These are phyloP conservation scores for Acronicta leporina DNA, from an alignment of 2,888 invertebrate genomes.

Conservation along the genomic window DNA sequence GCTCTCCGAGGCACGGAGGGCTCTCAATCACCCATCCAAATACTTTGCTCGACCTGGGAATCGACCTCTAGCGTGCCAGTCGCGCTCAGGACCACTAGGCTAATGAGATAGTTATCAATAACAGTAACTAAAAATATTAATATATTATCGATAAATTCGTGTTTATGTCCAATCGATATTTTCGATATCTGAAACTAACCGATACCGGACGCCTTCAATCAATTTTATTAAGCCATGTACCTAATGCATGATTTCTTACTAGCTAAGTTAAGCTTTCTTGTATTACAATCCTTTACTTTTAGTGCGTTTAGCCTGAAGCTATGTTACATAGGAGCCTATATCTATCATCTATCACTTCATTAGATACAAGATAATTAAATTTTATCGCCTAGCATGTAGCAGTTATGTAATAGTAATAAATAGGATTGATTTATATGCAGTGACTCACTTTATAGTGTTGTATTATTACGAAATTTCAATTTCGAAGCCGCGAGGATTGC, in stretches of 20 bases:
- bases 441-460: constrained; percentile 14
- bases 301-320: constrained; percentile 21
- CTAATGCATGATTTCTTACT: too few relatives aligned
- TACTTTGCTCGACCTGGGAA: too few relatives aligned
- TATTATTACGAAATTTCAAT: constrained; percentile 27
- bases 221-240: too few relatives aligned
- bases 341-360: constrained; percentile 17
- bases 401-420: constrained; percentile 38
- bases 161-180: too few relatives aligned
- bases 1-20: too few relatives aligned
- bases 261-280: constrained; percentile 4
- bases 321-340: constrained; percentile 31
- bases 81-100: too few relatives aligned
- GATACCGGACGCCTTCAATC: neutral
- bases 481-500: constrained; percentile 12
- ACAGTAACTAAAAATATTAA: too few relatives aligned
- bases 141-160: too few relatives aligned
- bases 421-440: constrained; percentile 27
- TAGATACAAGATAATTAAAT: constrained; percentile 28
- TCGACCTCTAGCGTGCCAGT: too few relatives aligned
- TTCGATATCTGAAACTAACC: too few relatives aligned
- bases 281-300: neutral
- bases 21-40: too few relatives aligned
- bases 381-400: constrained; percentile 23
- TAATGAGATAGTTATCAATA: too few relatives aligned